These are phyloP conservation scores for Plecotus auritus DNA, from an alignment of 2,113 vertebrate genomes.

Conservation along the genomic window DNA sequence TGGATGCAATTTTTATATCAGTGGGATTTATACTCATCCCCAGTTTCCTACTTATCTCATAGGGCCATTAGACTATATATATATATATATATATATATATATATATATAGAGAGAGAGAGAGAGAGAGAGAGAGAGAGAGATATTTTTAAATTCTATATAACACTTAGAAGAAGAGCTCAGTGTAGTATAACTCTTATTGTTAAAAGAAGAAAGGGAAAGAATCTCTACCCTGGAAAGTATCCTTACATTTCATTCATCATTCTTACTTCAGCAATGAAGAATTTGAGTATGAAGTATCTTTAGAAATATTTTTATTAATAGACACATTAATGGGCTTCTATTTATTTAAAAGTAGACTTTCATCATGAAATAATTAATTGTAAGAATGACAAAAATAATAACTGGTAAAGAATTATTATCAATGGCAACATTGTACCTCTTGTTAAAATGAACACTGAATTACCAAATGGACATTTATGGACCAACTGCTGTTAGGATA, in stretches of 20 bases:
- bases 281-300: background rate
- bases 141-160: background rate
- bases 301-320: background rate
- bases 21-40: background rate
- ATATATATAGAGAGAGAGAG: too few species aligned
- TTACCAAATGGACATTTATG: background rate
- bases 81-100: too few species aligned
- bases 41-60: background rate
- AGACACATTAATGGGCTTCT: background rate
- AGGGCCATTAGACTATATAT: background rate
- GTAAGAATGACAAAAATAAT: background rate
- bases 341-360: background rate
- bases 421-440: background rate
- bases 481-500: background rate
- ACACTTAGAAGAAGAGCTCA: background rate
- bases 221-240: background rate
- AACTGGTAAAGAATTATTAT: background rate
- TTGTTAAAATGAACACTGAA: background rate
- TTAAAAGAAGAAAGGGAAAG: background rate
- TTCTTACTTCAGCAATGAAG: background rate
- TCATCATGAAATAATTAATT: background rate
- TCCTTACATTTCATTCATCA: background rate
- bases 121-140: too few species aligned
- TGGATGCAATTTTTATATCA: background rate
- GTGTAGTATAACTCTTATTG: background rate